Conservation (phyloP, 2,797 vertebrate genomes). For the Urocyon cinereoargenteus region DNA sequence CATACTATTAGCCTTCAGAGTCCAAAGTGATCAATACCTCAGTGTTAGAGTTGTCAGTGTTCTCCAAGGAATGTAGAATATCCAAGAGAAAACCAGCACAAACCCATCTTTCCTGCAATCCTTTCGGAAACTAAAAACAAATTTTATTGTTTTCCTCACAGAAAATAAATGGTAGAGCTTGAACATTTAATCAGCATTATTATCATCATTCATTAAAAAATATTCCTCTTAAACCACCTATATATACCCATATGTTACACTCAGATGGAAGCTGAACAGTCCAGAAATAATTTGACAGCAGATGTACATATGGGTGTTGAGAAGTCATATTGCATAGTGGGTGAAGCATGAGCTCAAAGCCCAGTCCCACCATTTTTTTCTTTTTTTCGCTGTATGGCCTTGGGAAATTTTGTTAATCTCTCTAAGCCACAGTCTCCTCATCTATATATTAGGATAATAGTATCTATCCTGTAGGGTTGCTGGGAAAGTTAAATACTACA, state of each 20-base stretch:
- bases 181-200: constrained; percentile 18
- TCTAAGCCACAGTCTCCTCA: constrained; percentile 2
- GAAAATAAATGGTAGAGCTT: constrained; percentile 1
- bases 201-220: neutral
- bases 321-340: neutral
- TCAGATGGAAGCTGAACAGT: neutral
- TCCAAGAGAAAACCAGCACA: neutral
- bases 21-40: neutral
- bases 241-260: neutral
- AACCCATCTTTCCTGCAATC: neutral
- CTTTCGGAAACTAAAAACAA: neutral
- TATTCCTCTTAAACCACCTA: neutral
- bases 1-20: neutral
- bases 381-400: neutral
- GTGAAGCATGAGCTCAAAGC: neutral
- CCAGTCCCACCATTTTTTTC: neutral
- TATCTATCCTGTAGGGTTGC: neutral
- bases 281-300: neutral
- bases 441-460: neutral
- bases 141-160: neutral
- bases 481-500: neutral
- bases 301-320: neutral
- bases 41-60: neutral
- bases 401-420: neutral
- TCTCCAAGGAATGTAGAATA: neutral